phyloP scores from a whole-genome alignment of 2,888 invertebrate genomes.

The Drosophila lutescens region DNA sequence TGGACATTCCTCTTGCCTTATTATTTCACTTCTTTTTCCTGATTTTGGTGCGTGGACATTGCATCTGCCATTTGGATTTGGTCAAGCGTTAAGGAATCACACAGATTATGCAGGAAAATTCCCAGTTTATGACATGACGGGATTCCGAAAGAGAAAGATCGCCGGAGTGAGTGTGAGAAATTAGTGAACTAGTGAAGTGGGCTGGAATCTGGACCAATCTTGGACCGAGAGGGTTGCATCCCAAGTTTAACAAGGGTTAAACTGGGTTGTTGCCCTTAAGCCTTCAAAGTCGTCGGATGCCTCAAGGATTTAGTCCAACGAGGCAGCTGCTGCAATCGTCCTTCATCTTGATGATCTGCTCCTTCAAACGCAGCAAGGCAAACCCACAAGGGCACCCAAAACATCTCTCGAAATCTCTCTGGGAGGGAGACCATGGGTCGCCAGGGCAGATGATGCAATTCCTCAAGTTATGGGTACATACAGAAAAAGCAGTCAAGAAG shows the following conservation, averaged over 20 bases:
- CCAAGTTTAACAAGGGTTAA: conserved; percentile 75
- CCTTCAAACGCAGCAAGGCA: conserved; percentile 6
- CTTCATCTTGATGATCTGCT: conserved; percentile 14
- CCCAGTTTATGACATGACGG: conserved; percentile 40
- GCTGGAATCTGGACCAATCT: conserved; percentile 44
- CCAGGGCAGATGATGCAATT: conserved; percentile 46
- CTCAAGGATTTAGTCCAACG: conserved; percentile 38
- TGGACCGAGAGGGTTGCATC: conserved; percentile 54
- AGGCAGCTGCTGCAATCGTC: conserved; percentile 23
- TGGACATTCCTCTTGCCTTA: conserved; percentile 27
- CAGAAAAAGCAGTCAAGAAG: conserved; percentile 39
- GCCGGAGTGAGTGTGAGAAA: conserved; percentile 35
- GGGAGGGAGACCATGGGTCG: conserved; percentile 36
- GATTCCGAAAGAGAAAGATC: conserved; percentile 7
- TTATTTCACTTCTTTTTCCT: conserved; percentile 3
- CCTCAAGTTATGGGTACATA: conserved; percentile 36
- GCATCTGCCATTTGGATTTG: conserved; percentile 44
- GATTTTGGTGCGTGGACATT: conserved; percentile 35
- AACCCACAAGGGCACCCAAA: conserved; percentile 58
- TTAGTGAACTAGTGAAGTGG: conserved; percentile 62
- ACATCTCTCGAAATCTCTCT: conserved; percentile 58
- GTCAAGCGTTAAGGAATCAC: conserved; percentile 39
- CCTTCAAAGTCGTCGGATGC: conserved; percentile 7
- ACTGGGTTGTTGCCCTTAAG: conserved; percentile 65
- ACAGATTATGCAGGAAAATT: conserved; percentile 17